Evolutionary conservation across 2,888 invertebrate genomes (phyloP), one percentile per base, ranked within the genome.

Genomic region (Lissonota sp.): DNA sequence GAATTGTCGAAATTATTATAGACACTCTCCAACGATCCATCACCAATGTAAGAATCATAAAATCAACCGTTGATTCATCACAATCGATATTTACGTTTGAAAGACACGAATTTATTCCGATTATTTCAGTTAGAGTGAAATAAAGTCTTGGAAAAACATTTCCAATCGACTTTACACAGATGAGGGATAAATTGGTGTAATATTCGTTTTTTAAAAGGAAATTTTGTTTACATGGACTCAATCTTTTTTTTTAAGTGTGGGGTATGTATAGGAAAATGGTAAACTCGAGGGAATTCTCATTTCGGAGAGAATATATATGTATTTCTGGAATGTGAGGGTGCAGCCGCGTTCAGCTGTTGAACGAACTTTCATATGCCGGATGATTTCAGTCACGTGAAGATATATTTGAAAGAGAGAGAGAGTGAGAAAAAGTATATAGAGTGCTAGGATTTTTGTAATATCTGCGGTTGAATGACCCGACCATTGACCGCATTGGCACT

Each of bases 391-490:
- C 55, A 74, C 57, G 57, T 46, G 74, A 3, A 42, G 37, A 26
- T 51, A 64, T 58, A 51, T 64, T 64, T n/a, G 40, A 8, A 69
- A 12, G 40, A 5, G 55, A 2, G 16, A 12, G 12, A 12, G 12
- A 14, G 42, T 1, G 10, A 44, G 37, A 26, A 57, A n/a, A n/a
- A 57, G 7, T 57, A 42, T 26, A 39, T 8, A 26, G 4, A 44
- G 44, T 8, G 58, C 40, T 46, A 39, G 57, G 49, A 74, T 79
- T 63, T 79, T 74, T 58, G 39, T 64, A 79, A 73, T 79, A 69
- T 73, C 37, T 51, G 37, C 16, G 42, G 72, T 73, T 72, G 67
- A 67, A 53, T 64, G 78, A 72, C 66, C 78, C 51, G 62, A 67
- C 26, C 67, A 44, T 67, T 62, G 72, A 79, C 72, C 78, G 40